Base-by-base conservation (phyloP, 2,888 invertebrate genomes). In the Folsomia manolachei region DNA sequence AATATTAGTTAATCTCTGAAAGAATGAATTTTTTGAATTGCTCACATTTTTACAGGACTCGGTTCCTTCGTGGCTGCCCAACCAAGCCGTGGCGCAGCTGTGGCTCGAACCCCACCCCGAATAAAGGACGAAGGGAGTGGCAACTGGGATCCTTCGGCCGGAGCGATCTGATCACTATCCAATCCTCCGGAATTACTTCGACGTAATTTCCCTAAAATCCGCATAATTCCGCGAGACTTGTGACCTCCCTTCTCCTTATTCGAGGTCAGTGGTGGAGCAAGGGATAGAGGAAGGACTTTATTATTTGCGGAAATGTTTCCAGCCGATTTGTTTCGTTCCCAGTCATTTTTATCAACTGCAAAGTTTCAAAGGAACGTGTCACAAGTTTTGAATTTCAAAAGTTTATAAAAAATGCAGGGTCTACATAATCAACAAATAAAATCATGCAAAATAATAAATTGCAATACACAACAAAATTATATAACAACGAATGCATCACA, bases 21-120 rank as follows among this genome's bases (percentile, higher is more conserved):
- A 51, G 51, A 51, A 51, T 9, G 14, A 51, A 14, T 14, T 51
- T 19, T 9, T 9, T 7, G 25, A 25, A 18, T n/a, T 21, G 18
- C 24, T 63, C 68, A 66, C 77, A 76, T 53, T 64, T 67, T 52
- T 52, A 66, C 67, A 27, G 79, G 75, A 83, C 83, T 76, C 80
- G 81, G 65, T 76, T 79, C 73, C 76, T 80, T 83, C 18, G 7
- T 56, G 21, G 7, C 7, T 80, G 84, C 86, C 88, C 88, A 89
- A 66, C 90, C 90, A 21, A 92, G 87, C 69, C 92, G 86, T 52
- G 90, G 88, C 52, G 89, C 88, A 71, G 90, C 89, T n/a, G 91
- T 91, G 14, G 90, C 90, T 78, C 92, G 84, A 24, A 90, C 91
- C 1, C 90, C 90, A 21, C 86, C 85, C 63, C 92, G 86, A 14